Evolutionary conservation across 2,888 invertebrate species (phyloP), one percentile per base, ranked within the genome.

Genomic region (Sclerodermus sp.): DNA sequence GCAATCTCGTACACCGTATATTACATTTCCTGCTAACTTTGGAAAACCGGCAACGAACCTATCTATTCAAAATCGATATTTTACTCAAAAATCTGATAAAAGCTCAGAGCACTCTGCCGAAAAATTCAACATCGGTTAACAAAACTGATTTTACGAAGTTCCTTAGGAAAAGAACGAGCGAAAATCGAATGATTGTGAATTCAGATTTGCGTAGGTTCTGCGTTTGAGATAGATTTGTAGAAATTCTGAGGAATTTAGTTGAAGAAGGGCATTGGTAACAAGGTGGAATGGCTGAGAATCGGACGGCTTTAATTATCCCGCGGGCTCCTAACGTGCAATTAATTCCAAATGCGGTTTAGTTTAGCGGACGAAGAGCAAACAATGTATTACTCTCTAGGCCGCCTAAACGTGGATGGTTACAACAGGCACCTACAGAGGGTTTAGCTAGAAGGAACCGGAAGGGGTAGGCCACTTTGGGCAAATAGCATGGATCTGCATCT

Each of bases 301-400:
- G 36, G 10, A 36, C 15, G 36, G 70, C 69, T 72, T 72, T 72
- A 72, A 72, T 72, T 72, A 72, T 72, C 69, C 64, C 65, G 61
- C 62, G 66, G 70, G 63, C 64, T 72, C 54, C 69, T 71, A 72
- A 72, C 71, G 68, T 72, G 72, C 72, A 72, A 72, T 72, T 72
- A 72, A 72, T 72, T 72, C 70, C 69, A 61, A 71, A 72, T 72
- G 72, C 69, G 71, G 71, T 72, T 72, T 70, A 72, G 71, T 72
- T 72, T 71, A 72, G 70, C 71, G 68, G 69, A 72, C 68, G 70
- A 66, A 70, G 67, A 72, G 71, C 71, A 72, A 72, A 72, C 71
- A 72, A 71, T 72, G 70, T 71, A 72, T 72, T 70, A 72, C 62
- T 63, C 59, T 48, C 46, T 51, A 62, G 60, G 61, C 62, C 66